Evolutionary conservation across 2,113 vertebrate genomes (phyloP), one percentile per base, ranked within the genome.

Genomic region (Proteles cristata): DNA sequence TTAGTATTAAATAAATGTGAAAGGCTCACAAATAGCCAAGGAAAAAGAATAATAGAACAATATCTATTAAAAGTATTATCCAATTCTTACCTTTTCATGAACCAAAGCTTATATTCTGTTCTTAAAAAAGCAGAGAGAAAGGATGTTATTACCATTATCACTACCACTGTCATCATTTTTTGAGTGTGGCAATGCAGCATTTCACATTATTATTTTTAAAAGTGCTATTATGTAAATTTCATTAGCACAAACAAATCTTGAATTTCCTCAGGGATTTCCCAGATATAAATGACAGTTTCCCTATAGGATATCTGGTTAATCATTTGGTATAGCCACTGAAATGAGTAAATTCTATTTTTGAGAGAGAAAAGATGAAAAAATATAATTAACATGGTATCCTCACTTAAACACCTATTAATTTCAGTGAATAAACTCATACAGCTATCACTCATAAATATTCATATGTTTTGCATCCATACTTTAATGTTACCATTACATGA

Each of bases 1-100:
- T 92, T 96, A 88, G 39, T 85, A 89, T 71, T 65, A 85, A 86
- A 88, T 7, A 82, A 79, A 88, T 94, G 83, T 45, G n/a, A 84
- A 43, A 63, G 33, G 26, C 17, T 45, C 5, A 77, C 63, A 48
- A 85, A 88, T 87, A 86, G 61, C 5, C 43, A 19, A 3, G 23
- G 19, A 76, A 87, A 39, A 21, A n/a, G 11, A 28, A 53, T 26
- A 92, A 58, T 26, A 66, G 9, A 4, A 45, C 17, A 50, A 28
- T 35, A 39, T 65, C 48, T 93, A 73, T 35, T 87, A 65, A 81
- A 96, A 80, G 61, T 43, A 55, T 55, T 88, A 76, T 58, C 9
- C 11, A 81, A 15, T 7, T 74, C 19, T 89, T 97, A 93, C 6
- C 53, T 79, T 74, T 94, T 76, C 4, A 65, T 81, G 31, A 74